Percentiles rank a stretch among this genome's conserved stretches.
phyloP scores from a whole-genome alignment of 2,888 invertebrate genomes.

The Barypeithes pellucidus region DNA sequence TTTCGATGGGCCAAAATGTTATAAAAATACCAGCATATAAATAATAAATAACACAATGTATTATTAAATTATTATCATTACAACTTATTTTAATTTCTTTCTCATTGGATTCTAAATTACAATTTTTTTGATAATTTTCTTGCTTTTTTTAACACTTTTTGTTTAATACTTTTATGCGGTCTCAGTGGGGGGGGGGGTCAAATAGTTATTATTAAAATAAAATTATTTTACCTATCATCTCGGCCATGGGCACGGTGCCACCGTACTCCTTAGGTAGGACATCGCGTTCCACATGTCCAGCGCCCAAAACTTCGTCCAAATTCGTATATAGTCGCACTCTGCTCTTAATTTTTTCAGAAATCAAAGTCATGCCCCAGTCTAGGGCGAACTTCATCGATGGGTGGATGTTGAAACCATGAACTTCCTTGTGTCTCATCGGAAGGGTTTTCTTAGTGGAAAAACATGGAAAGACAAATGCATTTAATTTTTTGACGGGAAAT shows the following conservation, averaged over 20 bases:
- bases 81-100: no score
- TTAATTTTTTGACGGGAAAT: neutral
- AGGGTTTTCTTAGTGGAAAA: slow-evolving; percentile 76
- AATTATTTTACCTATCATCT: slow-evolving; percentile 86
- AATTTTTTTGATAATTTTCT: no score
- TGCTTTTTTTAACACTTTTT: no score
- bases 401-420: slow-evolving; percentile 83
- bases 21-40: no score
- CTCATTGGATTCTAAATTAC: no score
- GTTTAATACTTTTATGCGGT: no score
- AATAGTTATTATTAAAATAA: no score
- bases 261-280: slow-evolving; percentile 87
- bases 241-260: slow-evolving; percentile 85
- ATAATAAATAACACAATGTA: no score
- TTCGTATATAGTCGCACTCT: slow-evolving; percentile 79
- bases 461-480: neutral
- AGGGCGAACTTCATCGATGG: slow-evolving; percentile 83
- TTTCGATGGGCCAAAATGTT: no score
- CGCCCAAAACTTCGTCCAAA: slow-evolving; percentile 73
- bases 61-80: no score
- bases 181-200: no score
- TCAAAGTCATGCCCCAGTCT: slow-evolving; percentile 84
- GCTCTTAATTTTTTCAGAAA: slow-evolving; percentile 84
- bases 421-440: slow-evolving; percentile 86
- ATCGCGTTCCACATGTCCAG: slow-evolving; percentile 66